A percentile compares a stretch with the other conserved stretches of the same genome.
phyloP scores from a whole-genome alignment of 2,888 invertebrate species.

The Acholoe squamosa region DNA sequence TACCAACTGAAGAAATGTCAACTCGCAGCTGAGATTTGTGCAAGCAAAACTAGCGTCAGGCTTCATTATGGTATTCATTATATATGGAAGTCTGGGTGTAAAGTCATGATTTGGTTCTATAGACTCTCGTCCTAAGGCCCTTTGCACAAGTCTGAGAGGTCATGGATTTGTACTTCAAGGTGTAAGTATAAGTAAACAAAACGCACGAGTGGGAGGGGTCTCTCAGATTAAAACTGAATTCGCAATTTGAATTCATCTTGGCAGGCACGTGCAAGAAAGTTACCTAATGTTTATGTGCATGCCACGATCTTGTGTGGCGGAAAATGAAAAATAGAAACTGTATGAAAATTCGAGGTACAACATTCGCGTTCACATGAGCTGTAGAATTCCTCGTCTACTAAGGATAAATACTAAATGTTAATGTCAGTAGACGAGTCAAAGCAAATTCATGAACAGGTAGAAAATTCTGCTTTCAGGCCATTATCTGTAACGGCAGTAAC shows the following conservation, averaged over 20 bases:
- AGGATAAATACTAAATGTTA: too few species aligned
- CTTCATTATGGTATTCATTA: conserved; percentile 16
- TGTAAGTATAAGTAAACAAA: neutral
- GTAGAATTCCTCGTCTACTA: too few species aligned
- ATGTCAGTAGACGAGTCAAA: too few species aligned
- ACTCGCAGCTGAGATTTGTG: neutral
- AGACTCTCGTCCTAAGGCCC: neutral
- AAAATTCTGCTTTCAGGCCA: too few species aligned
- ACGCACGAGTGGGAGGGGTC: neutral
- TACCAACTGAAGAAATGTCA: neutral
- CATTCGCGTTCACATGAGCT: too few species aligned
- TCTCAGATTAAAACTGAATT: neutral
- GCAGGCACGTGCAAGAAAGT: neutral
- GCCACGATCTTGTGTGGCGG: too few species aligned
- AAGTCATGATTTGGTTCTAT: conserved; percentile 7
- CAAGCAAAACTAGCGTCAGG: conserved; percentile 10
- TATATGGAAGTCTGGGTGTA: neutral
- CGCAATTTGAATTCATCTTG: neutral
- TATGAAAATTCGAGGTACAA: too few species aligned
- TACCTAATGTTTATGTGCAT: too few species aligned
- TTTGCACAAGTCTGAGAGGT: neutral
- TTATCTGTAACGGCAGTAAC: too few species aligned
- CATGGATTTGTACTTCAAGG: neutral
- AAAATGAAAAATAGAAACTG: too few species aligned
- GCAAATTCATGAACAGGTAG: too few species aligned